Conservation (phyloP, 2,888 invertebrate genomes). For the Muscina levida region DNA sequence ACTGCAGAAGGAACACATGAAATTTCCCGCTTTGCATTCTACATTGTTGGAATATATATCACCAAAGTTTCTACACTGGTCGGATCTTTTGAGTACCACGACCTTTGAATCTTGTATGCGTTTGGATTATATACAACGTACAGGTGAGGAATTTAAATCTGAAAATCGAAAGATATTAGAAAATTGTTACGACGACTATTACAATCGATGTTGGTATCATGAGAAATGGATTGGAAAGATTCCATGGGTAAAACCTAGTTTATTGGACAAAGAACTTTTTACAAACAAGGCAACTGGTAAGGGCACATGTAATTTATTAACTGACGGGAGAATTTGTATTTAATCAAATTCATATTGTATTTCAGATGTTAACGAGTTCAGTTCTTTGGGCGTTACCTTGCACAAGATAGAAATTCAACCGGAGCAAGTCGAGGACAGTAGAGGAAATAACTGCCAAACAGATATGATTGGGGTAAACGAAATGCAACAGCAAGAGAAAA, state of each 20-base stretch:
- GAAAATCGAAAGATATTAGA: slow-evolving; percentile 10
- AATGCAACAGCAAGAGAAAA: too few relatives aligned
- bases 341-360: too few relatives aligned
- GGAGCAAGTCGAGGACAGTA: too few relatives aligned
- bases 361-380: too few relatives aligned
- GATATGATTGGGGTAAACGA: too few relatives aligned
- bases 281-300: too few relatives aligned
- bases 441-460: too few relatives aligned
- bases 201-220: slow-evolving; percentile 60
- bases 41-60: slow-evolving; percentile 54
- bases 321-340: too few relatives aligned
- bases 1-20: slow-evolving; percentile 40
- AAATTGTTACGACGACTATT: slow-evolving; percentile 51
- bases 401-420: too few relatives aligned
- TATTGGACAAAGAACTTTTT: too few relatives aligned
- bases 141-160: slow-evolving; percentile 38
- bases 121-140: slow-evolving; percentile 48
- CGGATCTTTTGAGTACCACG: slow-evolving; percentile 44
- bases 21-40: slow-evolving; percentile 33
- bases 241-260: neutral
- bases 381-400: too few relatives aligned
- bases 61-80: slow-evolving; percentile 60
- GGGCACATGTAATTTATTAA: too few relatives aligned
- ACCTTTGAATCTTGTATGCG: slow-evolving; percentile 53
- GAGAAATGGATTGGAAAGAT: slow-evolving; percentile 50